phyloP scores from a whole-genome alignment of 2,113 vertebrate species.

The Galemys pyrenaicus region DNA sequence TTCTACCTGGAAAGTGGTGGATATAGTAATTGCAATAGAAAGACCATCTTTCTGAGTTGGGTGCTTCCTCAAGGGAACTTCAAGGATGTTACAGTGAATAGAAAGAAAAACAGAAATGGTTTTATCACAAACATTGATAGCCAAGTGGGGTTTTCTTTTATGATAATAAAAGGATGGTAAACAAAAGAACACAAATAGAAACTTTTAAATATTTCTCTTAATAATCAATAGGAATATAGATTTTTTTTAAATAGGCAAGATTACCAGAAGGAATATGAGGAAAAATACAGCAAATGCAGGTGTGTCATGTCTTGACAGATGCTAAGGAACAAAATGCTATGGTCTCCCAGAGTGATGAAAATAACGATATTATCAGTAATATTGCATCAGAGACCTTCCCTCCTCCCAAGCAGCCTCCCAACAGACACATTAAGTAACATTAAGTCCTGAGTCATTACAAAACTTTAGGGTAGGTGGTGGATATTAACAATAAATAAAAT shows the following conservation, averaged over 20 bases:
- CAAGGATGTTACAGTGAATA: neutral
- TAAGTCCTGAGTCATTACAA: slow-evolving; percentile 60
- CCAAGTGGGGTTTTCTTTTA: neutral
- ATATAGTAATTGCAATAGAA: neutral
- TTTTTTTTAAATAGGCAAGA: neutral
- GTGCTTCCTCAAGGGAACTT: neutral
- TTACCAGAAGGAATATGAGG: neutral
- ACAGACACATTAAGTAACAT: slow-evolving; percentile 22
- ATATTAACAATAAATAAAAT: slow-evolving; percentile 60
- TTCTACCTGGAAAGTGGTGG: neutral
- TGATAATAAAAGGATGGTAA: slow-evolving; percentile 9
- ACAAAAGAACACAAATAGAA: slow-evolving; percentile 53
- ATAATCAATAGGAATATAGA: neutral
- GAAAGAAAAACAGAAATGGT: neutral
- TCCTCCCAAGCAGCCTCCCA: neutral
- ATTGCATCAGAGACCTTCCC: neutral
- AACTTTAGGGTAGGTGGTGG: neutral
- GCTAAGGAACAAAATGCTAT: neutral
- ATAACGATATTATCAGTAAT: neutral
- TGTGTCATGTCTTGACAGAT: neutral
- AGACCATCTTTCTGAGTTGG: slow-evolving; percentile 18
- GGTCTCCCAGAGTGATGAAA: neutral
- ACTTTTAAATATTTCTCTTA: slow-evolving; percentile 51
- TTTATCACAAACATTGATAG: slow-evolving; percentile 34
- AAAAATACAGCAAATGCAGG: slow-evolving; percentile 4